Evolutionary conservation across 2,888 invertebrate species (phyloP), one percentile per base, ranked within the genome.

Genomic region (Caenorhabditis zanzibari): DNA sequence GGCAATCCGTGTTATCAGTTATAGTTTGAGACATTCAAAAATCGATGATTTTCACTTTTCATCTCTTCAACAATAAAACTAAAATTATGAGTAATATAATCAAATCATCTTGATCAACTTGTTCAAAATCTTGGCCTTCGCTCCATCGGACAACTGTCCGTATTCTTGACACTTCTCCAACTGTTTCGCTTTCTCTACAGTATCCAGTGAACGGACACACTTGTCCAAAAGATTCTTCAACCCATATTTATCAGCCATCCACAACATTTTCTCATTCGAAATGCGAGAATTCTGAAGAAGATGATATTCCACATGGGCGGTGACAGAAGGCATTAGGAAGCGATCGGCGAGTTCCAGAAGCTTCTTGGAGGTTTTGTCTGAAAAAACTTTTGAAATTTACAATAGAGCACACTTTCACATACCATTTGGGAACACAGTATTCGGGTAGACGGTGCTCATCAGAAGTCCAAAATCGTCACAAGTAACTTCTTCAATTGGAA

Each of bases 321-420:
- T 26, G 14, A 26, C 63, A 0, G 44, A 41, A 5, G 44, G 44
- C 12, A 44, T 44, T 14, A 26, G 14, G 44, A 63, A 63, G 16
- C 44, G 63, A 16, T 24, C n/a, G 7, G 63, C 44, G 6, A 64
- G 14, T 28, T 64, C 47, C 2, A 64, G 64, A 47, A 64, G 47
- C 22, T 64, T 64, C 26, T 64, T 47, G n/a, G 28, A 26, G 26
- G 44, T 64, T n/a, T 19, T 28, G 28, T 64, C 64, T 64, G 64
- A 2, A 47, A 64, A 2, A 16, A 16, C 4, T 14, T 44, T 10
- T 44, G 5, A 5, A 9, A 1, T 5, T 32, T 6, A 7, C 32
- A 32, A 6, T 32, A 32, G 32, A 32, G 32, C 32, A 7, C 32
- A 32, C 1, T 32, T 32, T 3, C 12, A 26, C 19, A 28, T 47